phyloP scores from a whole-genome alignment of 2,113 vertebrate species.

The Hemibagrus wyckioides region DNA sequence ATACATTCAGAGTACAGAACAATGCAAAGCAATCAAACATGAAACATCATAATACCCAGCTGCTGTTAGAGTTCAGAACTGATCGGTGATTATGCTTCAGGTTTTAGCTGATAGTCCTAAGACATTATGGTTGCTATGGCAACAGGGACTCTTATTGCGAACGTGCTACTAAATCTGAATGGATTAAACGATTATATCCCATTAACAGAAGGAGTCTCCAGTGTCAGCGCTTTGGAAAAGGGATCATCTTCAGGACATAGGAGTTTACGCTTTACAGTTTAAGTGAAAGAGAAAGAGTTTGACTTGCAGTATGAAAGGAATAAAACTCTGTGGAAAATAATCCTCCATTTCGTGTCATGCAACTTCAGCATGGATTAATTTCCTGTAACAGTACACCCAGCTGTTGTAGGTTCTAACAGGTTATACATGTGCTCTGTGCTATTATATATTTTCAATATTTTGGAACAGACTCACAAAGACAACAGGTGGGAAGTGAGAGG shows the following conservation, averaged over 20 bases:
- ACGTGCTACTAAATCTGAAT: neutral
- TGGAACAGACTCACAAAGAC: constrained; percentile 1
- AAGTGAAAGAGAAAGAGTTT: too few relatives aligned
- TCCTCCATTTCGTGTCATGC: neutral
- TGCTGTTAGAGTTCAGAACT: neutral
- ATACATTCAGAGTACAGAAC: neutral
- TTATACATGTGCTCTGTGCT: neutral
- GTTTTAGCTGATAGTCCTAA: neutral
- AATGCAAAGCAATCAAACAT: neutral
- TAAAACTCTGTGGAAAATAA: neutral
- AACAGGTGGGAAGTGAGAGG: constrained; percentile 18
- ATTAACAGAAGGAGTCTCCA: neutral
- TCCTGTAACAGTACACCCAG: neutral
- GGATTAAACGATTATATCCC: neutral
- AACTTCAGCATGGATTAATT: neutral
- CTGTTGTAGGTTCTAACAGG: neutral
- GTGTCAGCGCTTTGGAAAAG: neutral
- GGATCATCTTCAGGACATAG: too few relatives aligned
- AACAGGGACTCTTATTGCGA: neutral
- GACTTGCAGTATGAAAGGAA: neutral
- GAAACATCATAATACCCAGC: neutral
- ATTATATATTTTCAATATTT: neutral
- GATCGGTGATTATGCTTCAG: neutral
- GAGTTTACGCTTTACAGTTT: too few relatives aligned
- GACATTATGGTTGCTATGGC: neutral